Evolutionary conservation across 1,140 invertebrate genomes (phyloP), one percentile per base, ranked within the genome.

Genomic region (Plectrocnemia conspersa): DNA sequence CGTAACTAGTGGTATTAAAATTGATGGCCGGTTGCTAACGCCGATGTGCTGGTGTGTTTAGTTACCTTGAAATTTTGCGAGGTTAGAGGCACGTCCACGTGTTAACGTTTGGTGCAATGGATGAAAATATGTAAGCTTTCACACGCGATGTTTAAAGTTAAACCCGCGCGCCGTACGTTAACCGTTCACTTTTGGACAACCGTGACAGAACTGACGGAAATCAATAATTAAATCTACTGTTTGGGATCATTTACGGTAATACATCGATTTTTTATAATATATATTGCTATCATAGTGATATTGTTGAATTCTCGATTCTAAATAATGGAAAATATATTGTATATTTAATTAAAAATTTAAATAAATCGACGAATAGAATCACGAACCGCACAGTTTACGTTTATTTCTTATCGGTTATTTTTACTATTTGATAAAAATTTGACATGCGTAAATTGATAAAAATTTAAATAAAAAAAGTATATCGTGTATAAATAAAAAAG

Each of bases 221-320:
- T 55, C 58, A 59, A 58, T 57, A 61, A 61, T 57, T 50, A 61
- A 48, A 54, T 58, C 52, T 54, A 62, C 56, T 62, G 59, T 62
- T 58, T 62, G 59, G 59, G 59, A 62, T 58, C 59, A 62, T 62
- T 62, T 55, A 58, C 36, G 59, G 56, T 52, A 58, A 58, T 61
- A 61, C 59, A 62, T 62, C 59, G 59, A 62, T 53, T 62, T 62
- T 55, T 62, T 58, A 52, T n/a, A n/a, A n/a, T n/a, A n/a, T 57
- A 40, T 21, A 57, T 54, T 52, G 54, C 50, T 61, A 61, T 57
- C 49, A 53, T 59, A 55, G 53, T 32, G 19, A 52, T 44, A 54
- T 29, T 48, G 41, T 52, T 24, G 48, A 45, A 52, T 44, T 48
- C 52, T 59, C 58, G 58, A 59, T 59, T 59, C 54, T 56, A 54